Evolutionary conservation across 2,888 invertebrate species (phyloP).

Genomic region (Pilophorus perplexus): DNA sequence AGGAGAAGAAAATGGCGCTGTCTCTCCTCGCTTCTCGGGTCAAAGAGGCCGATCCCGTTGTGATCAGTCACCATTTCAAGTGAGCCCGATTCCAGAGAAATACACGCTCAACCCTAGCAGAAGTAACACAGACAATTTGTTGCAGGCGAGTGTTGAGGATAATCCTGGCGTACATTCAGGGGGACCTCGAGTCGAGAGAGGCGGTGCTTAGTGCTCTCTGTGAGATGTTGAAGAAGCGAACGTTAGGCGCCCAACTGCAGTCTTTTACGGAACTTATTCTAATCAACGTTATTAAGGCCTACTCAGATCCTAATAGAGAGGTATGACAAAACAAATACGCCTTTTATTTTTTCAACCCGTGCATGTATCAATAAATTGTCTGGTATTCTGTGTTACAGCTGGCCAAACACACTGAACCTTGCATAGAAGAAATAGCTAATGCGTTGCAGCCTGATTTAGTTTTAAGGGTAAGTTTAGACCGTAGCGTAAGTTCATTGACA

Average conservation of each 20-base stretch:
- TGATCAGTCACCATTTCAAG: conserved; percentile 58
- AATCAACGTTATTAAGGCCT: conserved; percentile 82
- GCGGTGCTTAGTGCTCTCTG: conserved; percentile 62
- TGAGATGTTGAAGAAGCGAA: conserved; percentile 77
- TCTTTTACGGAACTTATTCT: conserved; percentile 89
- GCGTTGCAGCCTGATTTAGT: conserved; percentile 70
- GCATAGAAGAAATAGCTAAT: conserved; percentile 71
- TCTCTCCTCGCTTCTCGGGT: conserved; percentile 49
- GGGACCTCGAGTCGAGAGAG: conserved; percentile 53
- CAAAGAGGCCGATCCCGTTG: conserved; percentile 53
- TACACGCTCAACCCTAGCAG: too few relatives aligned
- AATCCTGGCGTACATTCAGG: conserved; percentile 60
- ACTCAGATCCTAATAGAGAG: conserved; percentile 69
- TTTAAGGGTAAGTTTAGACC: conserved; percentile 54
- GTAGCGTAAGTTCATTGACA: too few relatives aligned
- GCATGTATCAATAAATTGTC: too few relatives aligned
- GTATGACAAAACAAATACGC: conserved; percentile 49
- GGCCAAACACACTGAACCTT: conserved; percentile 80
- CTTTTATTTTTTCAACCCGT: background rate
- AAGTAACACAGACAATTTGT: too few relatives aligned
- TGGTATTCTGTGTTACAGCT: too few relatives aligned
- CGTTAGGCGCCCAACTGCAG: conserved; percentile 74
- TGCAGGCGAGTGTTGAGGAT: conserved; percentile 62
- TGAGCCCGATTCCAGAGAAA: conserved; percentile 38
- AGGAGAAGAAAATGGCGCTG: conserved; percentile 46